Evolutionary conservation across 2,888 invertebrate species (phyloP).

Genomic region (Noctua janthina): DNA sequence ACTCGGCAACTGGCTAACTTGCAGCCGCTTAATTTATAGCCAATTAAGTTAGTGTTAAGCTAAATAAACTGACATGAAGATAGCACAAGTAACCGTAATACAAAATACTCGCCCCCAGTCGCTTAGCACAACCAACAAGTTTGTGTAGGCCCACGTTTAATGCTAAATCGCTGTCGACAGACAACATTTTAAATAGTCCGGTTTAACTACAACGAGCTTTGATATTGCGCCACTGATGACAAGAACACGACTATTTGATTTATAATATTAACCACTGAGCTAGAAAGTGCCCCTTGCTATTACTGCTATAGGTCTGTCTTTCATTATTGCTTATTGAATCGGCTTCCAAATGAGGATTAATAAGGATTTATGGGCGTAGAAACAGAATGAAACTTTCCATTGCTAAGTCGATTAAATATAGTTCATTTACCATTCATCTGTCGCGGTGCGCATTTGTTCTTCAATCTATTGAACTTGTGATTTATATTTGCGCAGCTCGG

Average conservation of each 20-base stretch:
- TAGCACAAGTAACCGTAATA: slow-evolving; percentile 83
- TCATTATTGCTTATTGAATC: slow-evolving; percentile 84
- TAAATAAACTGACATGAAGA: slow-evolving; percentile 87
- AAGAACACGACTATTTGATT: slow-evolving; percentile 85
- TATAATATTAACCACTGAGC: slow-evolving; percentile 79
- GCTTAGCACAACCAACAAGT: slow-evolving; percentile 70
- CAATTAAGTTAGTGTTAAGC: slow-evolving; percentile 89
- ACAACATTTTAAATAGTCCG: slow-evolving; percentile 78
- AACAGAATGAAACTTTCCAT: slow-evolving; percentile 75
- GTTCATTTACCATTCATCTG: slow-evolving; percentile 80
- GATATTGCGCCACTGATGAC: slow-evolving; percentile 82
- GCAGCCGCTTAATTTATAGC: slow-evolving; percentile 87
- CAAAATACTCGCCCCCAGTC: slow-evolving; percentile 75
- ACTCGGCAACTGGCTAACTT: slow-evolving; percentile 82
- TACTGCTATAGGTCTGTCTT: slow-evolving; percentile 78
- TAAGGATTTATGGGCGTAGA: slow-evolving; percentile 82
- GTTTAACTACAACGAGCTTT: slow-evolving; percentile 79
- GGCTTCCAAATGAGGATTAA: slow-evolving; percentile 85
- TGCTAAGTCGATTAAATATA: slow-evolving; percentile 76
- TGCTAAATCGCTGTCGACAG: slow-evolving; percentile 70
- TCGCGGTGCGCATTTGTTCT: slow-evolving; percentile 76
- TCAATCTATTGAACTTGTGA: slow-evolving; percentile 70
- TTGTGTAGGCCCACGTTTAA: slow-evolving; percentile 74
- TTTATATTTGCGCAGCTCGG: slow-evolving; percentile 50
- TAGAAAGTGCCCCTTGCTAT: slow-evolving; percentile 78